Base-by-base conservation (phyloP, 2,113 vertebrate species). In the Pedionomus torquatus region DNA sequence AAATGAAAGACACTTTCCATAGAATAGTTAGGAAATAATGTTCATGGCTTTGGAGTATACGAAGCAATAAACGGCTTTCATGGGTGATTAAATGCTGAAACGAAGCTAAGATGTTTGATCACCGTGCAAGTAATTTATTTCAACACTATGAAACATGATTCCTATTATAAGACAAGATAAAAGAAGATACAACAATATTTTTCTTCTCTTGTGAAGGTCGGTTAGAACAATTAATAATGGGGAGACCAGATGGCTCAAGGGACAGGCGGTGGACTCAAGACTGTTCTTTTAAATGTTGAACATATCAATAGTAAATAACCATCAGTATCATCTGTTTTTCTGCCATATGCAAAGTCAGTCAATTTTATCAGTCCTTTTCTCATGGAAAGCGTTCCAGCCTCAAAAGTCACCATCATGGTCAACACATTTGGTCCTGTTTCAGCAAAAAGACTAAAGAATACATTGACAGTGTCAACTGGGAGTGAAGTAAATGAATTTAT, bases 181-280 rank as follows among this genome's bases (percentile, higher is more conserved):
- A 96, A 94, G 96, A 89, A 96, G 89, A 87, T 95, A 89, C 85
- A 94, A 95, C 95, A 96, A 84, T 96, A 96, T 96, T 96, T 96
- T 96, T 96, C 88, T 96, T 95, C 72, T 61, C 51, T 48, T 61
- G 46, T 60, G 83, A 94, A 96, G 93, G 83, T 94, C 6, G 8
- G 55, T 69, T 94, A 71, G 94, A 93, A 96, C 95, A 89, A 95
- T 96, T 97, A 93, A 94, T 96, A 94, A 76, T 19, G 69, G 88
- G 65, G 26, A 79, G 43, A 86, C 68, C 76, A 90, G 92, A 89
- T 90, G 95, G 55, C 82, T 95, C 49, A 92, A 83, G 52, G 90
- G 86, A 89, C 76, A 78, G 88, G 72, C 93, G 71, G 28, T 84
- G 76, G 90, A 68, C 72, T 93, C 39, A n/a, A 17, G 90, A 63